Conservation (phyloP, 2,888 invertebrate genomes). For the Anorthoa munda region DNA sequence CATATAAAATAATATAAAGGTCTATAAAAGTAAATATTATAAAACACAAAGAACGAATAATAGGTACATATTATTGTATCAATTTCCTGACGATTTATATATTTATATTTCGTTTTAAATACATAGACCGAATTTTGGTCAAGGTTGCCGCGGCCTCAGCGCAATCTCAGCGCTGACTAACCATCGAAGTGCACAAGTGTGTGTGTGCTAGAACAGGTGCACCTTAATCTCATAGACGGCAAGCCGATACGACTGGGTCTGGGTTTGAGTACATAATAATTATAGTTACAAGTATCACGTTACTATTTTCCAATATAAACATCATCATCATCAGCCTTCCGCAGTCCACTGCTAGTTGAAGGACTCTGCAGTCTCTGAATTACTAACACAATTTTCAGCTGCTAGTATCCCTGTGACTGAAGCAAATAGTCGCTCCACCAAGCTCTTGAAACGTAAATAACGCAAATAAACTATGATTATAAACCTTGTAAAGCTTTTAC, state of each 20-base stretch:
- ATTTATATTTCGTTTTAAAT: background rate
- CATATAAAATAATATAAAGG: background rate
- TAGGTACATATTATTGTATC: background rate
- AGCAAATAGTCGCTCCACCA: background rate
- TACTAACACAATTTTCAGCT: background rate
- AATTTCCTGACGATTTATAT: background rate
- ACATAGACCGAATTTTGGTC: background rate
- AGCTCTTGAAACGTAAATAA: background rate
- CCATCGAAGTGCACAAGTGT: background rate
- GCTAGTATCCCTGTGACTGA: background rate
- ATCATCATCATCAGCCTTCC: background rate
- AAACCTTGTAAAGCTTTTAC: slow-evolving; percentile 18
- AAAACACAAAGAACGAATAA: slow-evolving; percentile 1
- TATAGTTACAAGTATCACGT: background rate
- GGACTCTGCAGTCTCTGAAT: background rate
- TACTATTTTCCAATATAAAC: background rate
- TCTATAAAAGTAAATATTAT: slow-evolving; percentile 4
- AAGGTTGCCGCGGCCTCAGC: background rate
- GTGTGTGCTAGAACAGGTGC: background rate
- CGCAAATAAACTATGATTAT: background rate
- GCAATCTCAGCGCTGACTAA: background rate
- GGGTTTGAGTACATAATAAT: background rate
- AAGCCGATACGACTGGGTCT: background rate
- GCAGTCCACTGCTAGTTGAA: too few species aligned
- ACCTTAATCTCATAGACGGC: background rate